Conservation (phyloP, 2,113 vertebrate genomes). For the Sciurus niger region DNA sequence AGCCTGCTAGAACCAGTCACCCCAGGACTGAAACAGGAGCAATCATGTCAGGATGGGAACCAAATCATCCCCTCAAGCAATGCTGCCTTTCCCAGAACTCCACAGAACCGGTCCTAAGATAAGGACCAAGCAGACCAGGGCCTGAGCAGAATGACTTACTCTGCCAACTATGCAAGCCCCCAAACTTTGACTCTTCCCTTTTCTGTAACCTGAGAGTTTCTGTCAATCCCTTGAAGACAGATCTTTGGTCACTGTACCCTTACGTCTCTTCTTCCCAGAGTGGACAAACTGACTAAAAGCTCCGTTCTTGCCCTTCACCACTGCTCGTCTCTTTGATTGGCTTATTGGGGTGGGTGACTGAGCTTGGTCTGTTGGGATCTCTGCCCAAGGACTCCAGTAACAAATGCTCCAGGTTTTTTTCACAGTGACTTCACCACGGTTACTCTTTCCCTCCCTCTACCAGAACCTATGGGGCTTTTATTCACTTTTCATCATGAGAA, state of each 20-base stretch:
- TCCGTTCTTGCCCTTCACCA: background rate
- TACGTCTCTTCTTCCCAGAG: background rate
- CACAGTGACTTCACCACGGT: background rate
- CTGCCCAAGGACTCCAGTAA: background rate
- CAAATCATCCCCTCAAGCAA: background rate
- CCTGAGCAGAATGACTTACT: background rate
- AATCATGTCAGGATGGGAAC: background rate
- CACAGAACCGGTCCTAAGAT: background rate
- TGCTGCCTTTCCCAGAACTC: background rate
- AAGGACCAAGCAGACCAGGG: background rate
- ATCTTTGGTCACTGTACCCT: background rate
- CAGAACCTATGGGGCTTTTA: background rate
- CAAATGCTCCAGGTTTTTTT: background rate
- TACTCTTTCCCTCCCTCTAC: background rate
- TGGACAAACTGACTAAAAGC: background rate
- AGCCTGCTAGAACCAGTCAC: background rate
- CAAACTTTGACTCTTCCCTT: background rate
- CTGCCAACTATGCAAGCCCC: background rate
- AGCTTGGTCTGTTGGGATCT: background rate
- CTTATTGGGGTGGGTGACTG: background rate
- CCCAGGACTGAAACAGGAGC: background rate
- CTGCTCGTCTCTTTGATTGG: background rate
- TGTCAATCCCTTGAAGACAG: background rate
- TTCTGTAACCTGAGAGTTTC: background rate
- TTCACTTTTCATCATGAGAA: background rate